Conservation (phyloP, 2,113 vertebrate genomes). For the Cyprinodon brontotheroides region DNA sequence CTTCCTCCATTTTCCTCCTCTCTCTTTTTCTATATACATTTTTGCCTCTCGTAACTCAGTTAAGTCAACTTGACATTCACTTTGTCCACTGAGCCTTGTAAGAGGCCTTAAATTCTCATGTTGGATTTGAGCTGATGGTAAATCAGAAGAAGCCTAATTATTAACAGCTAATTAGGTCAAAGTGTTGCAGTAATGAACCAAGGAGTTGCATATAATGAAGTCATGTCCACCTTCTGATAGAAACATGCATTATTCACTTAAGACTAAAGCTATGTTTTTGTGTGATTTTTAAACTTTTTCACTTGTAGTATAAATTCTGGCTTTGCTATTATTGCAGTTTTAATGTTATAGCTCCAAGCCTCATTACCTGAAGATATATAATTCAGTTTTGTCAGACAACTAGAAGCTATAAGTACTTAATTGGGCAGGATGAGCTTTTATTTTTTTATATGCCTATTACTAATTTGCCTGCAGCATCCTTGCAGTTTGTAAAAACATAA, state of each 20-base stretch:
- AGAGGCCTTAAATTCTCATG: constrained; percentile 47
- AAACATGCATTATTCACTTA: constrained; percentile 9
- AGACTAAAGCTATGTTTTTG: not conserved
- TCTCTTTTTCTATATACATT: constrained; percentile 9
- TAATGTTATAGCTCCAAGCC: not conserved
- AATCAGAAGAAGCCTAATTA: constrained; percentile 61
- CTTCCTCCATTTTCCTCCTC: not conserved
- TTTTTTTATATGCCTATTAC: not conserved
- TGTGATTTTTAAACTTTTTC: not conserved
- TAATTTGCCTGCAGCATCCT: not conserved
- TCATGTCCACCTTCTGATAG: constrained; percentile 38
- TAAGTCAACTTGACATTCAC: constrained; percentile 65
- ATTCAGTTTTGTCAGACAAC: not conserved
- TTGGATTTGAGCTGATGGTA: constrained; percentile 48
- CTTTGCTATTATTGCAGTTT: not conserved
- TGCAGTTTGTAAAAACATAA: not conserved
- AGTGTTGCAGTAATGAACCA: constrained; percentile 49
- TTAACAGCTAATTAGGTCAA: constrained; percentile 62
- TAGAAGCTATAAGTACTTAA: not conserved
- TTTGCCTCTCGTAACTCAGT: constrained; percentile 40
- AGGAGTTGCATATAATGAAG: constrained; percentile 49
- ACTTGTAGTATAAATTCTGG: not conserved
- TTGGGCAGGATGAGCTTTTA: not conserved
- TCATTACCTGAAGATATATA: not conserved
- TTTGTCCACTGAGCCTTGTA: constrained; percentile 47